A percentile compares a stretch with the other conserved stretches of the same genome.
phyloP scores from a whole-genome alignment of 2,797 vertebrate species.

The Sarcophilus harrisii region DNA sequence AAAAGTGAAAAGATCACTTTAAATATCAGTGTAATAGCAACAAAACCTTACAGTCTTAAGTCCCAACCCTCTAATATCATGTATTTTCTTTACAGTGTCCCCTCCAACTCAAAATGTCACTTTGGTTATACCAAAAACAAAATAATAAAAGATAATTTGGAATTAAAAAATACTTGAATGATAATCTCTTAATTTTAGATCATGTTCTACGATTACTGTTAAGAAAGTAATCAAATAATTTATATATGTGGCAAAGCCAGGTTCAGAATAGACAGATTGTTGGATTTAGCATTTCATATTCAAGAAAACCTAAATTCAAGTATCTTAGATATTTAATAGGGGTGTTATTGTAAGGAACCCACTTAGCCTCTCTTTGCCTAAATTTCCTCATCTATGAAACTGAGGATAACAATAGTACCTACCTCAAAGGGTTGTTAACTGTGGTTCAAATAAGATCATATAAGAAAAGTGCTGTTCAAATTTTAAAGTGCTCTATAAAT shows the following conservation, averaged over 20 bases:
- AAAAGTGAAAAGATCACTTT: accelerated
- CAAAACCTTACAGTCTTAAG: not conserved
- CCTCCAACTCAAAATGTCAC: accelerated
- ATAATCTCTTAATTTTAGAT: not conserved
- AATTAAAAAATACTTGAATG: not conserved
- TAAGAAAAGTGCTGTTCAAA: not conserved
- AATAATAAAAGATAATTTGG: not conserved
- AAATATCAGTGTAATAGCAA: accelerated
- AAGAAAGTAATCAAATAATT: not conserved
- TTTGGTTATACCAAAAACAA: not conserved
- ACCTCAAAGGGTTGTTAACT: not conserved
- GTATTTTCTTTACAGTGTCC: not conserved
- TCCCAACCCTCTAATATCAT: not conserved
- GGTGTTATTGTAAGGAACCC: not conserved
- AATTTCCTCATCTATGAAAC: not conserved
- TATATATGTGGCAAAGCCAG: not conserved
- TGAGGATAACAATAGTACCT: not conserved
- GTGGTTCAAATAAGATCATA: not conserved
- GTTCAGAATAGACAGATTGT: not conserved
- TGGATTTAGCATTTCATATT: not conserved
- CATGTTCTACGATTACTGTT: not conserved
- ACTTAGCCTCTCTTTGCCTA: not conserved
- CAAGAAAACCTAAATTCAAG: not conserved
- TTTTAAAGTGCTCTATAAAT: not conserved
- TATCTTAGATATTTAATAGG: not conserved